Base-by-base conservation (phyloP, 2,888 invertebrate species). In the Julus scandinavius region DNA sequence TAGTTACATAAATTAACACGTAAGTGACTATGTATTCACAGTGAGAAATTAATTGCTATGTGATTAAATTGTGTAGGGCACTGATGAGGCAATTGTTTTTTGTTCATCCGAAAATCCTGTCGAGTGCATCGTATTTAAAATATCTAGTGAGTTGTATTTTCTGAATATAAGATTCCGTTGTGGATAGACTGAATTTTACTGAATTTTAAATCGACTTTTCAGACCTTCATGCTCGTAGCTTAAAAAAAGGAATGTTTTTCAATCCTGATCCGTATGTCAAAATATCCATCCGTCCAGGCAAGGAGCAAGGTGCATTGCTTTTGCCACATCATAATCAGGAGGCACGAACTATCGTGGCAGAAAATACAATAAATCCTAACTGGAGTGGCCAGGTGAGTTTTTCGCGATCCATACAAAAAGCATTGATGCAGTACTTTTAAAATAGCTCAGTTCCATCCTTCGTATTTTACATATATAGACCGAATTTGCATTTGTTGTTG, bases 231-330 rank as follows among this genome's bases (percentile, higher is more conserved):
- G 93, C 93, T 49, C 91, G 91, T 41, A 92, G 92, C 89, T 91
- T 93, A 88, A 92, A 92, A 90, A 92, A 92, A 90, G 93, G 93
- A 15, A 92, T 93, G 90, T 93, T 93, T 90, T 93, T 93, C 90
- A 92, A 92, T 90, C 93, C 93, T 83, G 93, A 93, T 90, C 93
- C 93, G 0, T 93, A 93, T 90, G 91, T 93, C 38, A 93, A 93
- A 91, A 91, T 93, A 90, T 91, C 91, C n/a, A 90, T 93, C 40
- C 91, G 92, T 89, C 93, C 93, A 38, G 91, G 90, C 38, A 90
- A 90, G 87, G 88, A 83, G 54, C 90, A 89, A 83, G 90, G 90
- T 58, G 89, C 89, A 15, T 87, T 90, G 87, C 90, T 90, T 2
- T 90, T 92, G 63, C 90, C 91, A 9, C 93, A 93, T 90, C 93